Base-by-base conservation (phyloP, 2,797 vertebrate genomes). In the Crax fasciolata region DNA sequence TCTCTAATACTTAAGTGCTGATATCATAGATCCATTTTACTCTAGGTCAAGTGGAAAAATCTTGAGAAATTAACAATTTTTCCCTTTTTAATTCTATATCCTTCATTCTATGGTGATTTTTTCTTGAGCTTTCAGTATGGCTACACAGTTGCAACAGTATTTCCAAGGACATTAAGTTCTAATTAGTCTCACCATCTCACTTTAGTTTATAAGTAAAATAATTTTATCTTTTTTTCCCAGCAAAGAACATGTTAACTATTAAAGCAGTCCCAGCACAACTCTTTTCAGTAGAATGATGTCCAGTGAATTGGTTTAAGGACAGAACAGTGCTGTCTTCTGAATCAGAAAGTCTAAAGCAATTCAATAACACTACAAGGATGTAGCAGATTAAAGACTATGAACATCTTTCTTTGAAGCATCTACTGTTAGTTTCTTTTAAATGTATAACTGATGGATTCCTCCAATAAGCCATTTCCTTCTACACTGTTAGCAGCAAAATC, bases 101-200 rank as follows among this genome's bases (percentile, higher is more conserved):
- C 6, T 84, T 79, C 52, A 49, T 67, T 89, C 28, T 54, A 38
- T 5, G 1, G 19, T 61, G 13, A 43, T 61, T 79, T 84, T 72
- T 61, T 48, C 74, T 71, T 77, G n/a, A 93, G 24, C 11, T 84
- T 92, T 71, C 20, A 58, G 15, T n/a, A n/a, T 39, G 39, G 51
- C 30, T 73, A 84, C 17, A 52, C 1, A 59, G 86, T 87, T 73
- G 13, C 24, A 65, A 43, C 19, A 78, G 15, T 61, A 63, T 86
- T 84, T 89, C 81, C 76, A 81, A 59, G 43, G 62, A 41, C 44
- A 85, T 68, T 87, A 55, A 67, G 74, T 86, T 92, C 30, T 65
- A 74, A 74, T 80, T 83, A 87, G 20, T 84, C 59, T 76, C 71
- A 84, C 44, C 16, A 9, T 87, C 35, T 87, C 59, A 52, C 43